Evolutionary conservation across 2,797 vertebrate species (phyloP).

Genomic region (Masticophis lateralis): DNA sequence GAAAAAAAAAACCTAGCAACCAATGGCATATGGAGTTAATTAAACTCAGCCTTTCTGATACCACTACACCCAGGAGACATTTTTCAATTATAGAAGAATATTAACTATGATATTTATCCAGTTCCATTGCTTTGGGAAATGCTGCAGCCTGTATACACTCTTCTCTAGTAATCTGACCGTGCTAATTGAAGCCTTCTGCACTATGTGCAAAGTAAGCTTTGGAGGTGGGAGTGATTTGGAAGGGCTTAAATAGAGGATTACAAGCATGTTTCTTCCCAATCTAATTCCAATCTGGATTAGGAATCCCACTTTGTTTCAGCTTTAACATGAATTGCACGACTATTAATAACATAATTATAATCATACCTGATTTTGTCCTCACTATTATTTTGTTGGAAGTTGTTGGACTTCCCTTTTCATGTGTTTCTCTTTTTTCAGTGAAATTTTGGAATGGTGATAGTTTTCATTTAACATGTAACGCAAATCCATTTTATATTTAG

Average conservation of each 20-base stretch:
- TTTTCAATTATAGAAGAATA: not conserved
- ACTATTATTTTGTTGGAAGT: not conserved
- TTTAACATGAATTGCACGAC: not conserved
- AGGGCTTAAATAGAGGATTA: not conserved
- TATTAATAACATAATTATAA: not conserved
- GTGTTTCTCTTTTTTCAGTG: not conserved
- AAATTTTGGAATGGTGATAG: not conserved
- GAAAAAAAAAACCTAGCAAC: not conserved
- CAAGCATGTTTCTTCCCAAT: not conserved
- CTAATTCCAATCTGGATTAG: not conserved
- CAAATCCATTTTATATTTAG: not conserved
- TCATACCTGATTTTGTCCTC: not conserved
- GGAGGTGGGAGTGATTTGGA: not conserved
- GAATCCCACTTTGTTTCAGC: not conserved
- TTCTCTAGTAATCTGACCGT: not conserved
- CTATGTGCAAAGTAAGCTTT: not conserved
- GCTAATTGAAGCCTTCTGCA: not conserved
- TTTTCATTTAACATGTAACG: not conserved
- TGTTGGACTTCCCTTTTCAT: not conserved
- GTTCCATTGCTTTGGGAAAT: not conserved
- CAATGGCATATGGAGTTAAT: not conserved
- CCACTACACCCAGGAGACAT: not conserved
- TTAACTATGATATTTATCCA: not conserved
- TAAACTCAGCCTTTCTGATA: not conserved
- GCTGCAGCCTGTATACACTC: not conserved